Percentiles rank a stretch among this genome's conserved stretches.
phyloP scores from a whole-genome alignment of 2,113 vertebrate species.

The Callospermophilus lateralis region DNA sequence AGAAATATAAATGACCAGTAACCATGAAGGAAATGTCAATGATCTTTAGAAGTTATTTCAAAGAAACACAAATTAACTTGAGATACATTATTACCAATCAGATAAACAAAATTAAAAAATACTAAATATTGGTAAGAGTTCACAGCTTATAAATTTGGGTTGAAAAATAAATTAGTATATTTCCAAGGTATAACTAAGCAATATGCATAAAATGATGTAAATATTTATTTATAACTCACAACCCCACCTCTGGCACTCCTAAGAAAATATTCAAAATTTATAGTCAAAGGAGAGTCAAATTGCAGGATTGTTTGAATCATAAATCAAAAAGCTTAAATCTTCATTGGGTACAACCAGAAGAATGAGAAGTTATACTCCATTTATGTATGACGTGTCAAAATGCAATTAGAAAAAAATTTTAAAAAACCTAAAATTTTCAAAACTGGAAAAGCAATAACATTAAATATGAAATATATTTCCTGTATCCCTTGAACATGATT shows the following conservation, averaged over 20 bases:
- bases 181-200: background rate
- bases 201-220: slow-evolving; percentile 12
- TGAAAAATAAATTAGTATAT: slow-evolving; percentile 19
- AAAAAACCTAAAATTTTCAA: background rate
- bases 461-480: slow-evolving; percentile 45
- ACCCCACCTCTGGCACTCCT: background rate
- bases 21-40: background rate
- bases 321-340: slow-evolving; percentile 45
- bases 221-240: background rate
- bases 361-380: too few relatives aligned
- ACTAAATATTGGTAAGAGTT: background rate
- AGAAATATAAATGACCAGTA: slow-evolving; percentile 4
- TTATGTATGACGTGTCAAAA: too few relatives aligned
- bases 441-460: slow-evolving; percentile 38
- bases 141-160: background rate
- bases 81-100: background rate
- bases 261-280: slow-evolving; percentile 29
- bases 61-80: background rate
- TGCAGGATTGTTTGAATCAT: slow-evolving; percentile 46
- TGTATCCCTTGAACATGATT: background rate
- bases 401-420: too few relatives aligned
- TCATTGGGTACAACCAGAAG: background rate
- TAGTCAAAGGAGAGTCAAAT: background rate
- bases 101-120: background rate
- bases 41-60: background rate